These are phyloP conservation scores for Phyllopteryx taeniolatus DNA, from an alignment of 2,113 vertebrate genomes.

Conservation along the genomic window DNA sequence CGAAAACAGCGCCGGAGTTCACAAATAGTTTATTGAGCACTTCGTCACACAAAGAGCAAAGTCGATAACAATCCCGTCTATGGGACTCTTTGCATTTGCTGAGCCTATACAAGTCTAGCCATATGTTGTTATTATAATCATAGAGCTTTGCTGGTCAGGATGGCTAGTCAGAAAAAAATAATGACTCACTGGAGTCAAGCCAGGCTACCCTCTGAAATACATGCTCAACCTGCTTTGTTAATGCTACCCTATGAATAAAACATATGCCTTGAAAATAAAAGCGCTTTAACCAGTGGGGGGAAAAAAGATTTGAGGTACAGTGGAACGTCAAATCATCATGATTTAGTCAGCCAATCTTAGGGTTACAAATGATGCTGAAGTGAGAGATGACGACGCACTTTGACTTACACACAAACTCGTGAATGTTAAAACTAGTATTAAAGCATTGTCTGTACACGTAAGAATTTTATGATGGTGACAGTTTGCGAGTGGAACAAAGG, in stretches of 20 bases:
- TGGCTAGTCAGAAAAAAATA: background rate
- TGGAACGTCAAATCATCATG: background rate
- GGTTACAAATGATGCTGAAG: background rate
- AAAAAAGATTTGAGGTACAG: background rate
- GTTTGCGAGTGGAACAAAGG: too few species aligned
- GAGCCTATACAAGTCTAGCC: background rate
- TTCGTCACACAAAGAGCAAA: background rate
- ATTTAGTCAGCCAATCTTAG: background rate
- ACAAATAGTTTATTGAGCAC: constrained; percentile 5
- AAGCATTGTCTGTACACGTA: background rate
- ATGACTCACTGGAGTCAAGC: constrained; percentile 5
- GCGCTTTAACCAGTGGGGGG: background rate
- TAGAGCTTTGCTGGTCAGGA: background rate
- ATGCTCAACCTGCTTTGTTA: background rate
- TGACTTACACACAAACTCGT: background rate
- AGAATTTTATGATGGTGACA: too few species aligned
- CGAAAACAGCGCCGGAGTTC: background rate
- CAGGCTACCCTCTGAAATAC: background rate
- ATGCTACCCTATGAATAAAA: background rate
- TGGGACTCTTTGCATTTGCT: background rate
- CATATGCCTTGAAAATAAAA: background rate
- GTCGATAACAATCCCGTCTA: constrained; percentile 1
- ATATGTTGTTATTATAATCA: background rate
- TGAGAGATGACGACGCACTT: too few species aligned
- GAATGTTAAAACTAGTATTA: background rate